A percentile compares a stretch with the other conserved stretches of the same genome.
Conservation (phyloP, 1,140 invertebrate species). For the Harpegnathos saltator region DNA sequence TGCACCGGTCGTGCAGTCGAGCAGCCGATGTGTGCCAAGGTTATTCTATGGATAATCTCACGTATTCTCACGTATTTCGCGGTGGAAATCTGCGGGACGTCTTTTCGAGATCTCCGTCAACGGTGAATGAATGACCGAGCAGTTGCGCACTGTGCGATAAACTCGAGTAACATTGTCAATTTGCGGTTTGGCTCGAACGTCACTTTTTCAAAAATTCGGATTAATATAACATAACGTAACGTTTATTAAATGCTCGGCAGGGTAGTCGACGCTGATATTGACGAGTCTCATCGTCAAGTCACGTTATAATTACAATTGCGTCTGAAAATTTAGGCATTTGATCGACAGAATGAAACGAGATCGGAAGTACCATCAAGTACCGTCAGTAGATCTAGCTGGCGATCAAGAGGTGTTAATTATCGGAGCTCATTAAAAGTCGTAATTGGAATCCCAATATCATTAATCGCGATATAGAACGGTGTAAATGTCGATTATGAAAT, state of each 20-base stretch:
- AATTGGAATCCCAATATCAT: constrained; percentile 2
- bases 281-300: too few relatives aligned
- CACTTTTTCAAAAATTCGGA: too few relatives aligned
- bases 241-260: too few relatives aligned
- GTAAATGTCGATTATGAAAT: constrained; percentile 13
- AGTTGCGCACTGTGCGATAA: neutral
- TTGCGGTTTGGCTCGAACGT: neutral
- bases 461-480: constrained; percentile 11
- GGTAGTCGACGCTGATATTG: too few relatives aligned
- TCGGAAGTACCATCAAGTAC: too few relatives aligned
- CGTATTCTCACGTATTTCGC: constrained; percentile 49
- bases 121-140: neutral
- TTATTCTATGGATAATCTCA: constrained; percentile 49
- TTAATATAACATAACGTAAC: too few relatives aligned
- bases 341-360: too few relatives aligned
- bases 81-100: neutral
- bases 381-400: too few relatives aligned
- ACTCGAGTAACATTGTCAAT: neutral
- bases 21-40: constrained; percentile 71
- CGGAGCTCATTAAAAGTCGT: neutral
- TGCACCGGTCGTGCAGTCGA: constrained; percentile 42
- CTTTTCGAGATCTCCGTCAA: neutral
- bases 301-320: too few relatives aligned
- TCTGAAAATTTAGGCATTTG: too few relatives aligned
- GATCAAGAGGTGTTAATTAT: neutral